Conservation (phyloP, 2,888 invertebrate species). For the Volucella inflata region DNA sequence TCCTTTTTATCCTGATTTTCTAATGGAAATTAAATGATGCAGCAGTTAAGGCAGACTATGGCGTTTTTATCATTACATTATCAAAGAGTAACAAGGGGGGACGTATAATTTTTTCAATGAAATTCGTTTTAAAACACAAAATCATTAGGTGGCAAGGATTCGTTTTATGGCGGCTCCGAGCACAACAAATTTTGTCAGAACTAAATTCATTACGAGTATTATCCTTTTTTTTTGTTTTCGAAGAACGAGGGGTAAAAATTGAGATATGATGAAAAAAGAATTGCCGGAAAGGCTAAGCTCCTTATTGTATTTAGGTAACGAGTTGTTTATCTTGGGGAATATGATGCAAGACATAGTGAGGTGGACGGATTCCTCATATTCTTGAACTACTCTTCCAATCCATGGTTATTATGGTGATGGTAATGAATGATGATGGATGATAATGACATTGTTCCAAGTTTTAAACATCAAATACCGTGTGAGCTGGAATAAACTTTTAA, state of each 20-base stretch:
- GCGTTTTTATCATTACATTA: conserved; percentile 42
- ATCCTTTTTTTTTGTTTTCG: conserved; percentile 38
- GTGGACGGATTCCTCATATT: background rate
- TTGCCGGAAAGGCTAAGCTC: conserved; percentile 5
- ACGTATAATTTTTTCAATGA: conserved; percentile 50
- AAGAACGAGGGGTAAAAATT: background rate
- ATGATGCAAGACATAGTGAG: background rate
- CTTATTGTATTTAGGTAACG: conserved; percentile 12
- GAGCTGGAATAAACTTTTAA: conserved; percentile 27
- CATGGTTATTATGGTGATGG: conserved; percentile 1
- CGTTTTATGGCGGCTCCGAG: background rate
- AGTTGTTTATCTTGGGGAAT: conserved; percentile 10
- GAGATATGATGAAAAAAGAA: conserved; percentile 1
- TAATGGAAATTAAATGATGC: conserved; percentile 72
- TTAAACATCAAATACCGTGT: conserved; percentile 7
- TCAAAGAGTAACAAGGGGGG: conserved; percentile 24
- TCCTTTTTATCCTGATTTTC: conserved; percentile 17
- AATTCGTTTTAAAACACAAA: conserved; percentile 65
- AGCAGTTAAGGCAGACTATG: conserved; percentile 50
- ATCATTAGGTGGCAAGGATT: background rate
- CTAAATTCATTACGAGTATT: conserved; percentile 57
- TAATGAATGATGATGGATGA: conserved; percentile 12
- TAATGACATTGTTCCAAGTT: too few species aligned
- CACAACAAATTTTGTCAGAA: conserved; percentile 47
- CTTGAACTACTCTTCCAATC: background rate